These are phyloP conservation scores for Chelonus formosanus DNA, from an alignment of 2,888 invertebrate genomes.

Conservation along the genomic window DNA sequence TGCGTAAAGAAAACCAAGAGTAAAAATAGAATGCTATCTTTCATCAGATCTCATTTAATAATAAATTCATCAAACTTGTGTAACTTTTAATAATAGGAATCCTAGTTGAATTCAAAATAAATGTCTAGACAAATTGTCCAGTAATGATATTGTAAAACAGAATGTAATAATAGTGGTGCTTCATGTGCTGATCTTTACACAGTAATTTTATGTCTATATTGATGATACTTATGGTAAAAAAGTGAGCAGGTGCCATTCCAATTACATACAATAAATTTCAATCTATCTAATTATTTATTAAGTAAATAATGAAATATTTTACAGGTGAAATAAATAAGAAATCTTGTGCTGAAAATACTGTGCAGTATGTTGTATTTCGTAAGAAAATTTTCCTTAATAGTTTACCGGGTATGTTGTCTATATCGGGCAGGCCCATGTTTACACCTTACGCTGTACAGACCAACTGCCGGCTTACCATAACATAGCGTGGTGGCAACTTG, in stretches of 20 bases:
- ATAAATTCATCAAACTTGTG: conserved; percentile 6
- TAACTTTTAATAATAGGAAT: neutral
- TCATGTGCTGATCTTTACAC: conserved; percentile 20
- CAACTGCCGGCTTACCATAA: conserved; percentile 50
- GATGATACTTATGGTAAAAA: conserved; percentile 4
- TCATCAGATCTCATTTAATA: neutral
- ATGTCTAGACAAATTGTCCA: neutral
- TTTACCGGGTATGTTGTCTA: conserved; percentile 60
- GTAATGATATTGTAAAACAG: no score
- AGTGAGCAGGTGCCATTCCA: neutral
- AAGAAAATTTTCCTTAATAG: conserved; percentile 8
- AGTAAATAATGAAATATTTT: no score
- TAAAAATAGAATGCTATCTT: neutral
- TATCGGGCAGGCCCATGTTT: conserved; percentile 58
- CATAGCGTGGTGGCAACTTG: conserved; percentile 52
- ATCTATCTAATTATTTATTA: no score
- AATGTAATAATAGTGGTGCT: neutral
- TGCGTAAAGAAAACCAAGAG: no score
- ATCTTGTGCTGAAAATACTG: neutral
- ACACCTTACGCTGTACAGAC: conserved; percentile 53
- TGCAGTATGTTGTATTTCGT: neutral
- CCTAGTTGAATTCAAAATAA: neutral
- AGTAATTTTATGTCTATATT: conserved; percentile 20
- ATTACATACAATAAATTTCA: conserved; percentile 17
- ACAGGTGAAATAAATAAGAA: no score